Evolutionary conservation across 37 sponge, comb jelly and placozoan species (phyloP).

Genomic region (Petrosia ficiformis): DNA sequence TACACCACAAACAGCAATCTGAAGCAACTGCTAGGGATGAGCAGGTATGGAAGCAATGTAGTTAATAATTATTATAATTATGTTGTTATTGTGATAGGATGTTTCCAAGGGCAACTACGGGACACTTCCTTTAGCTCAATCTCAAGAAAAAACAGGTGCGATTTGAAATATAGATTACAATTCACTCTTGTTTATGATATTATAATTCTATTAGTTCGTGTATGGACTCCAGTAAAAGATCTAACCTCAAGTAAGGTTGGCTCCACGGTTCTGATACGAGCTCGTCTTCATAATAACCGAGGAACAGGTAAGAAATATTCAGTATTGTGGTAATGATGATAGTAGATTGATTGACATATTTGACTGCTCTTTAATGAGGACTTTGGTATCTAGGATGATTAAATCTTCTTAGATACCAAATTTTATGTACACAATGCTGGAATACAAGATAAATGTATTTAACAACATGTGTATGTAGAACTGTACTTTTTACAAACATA

Average conservation of each 20-base stretch:
- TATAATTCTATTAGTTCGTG: constrained; percentile 71
- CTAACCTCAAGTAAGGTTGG: constrained; percentile 57
- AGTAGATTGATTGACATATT: no score
- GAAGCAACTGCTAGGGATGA: constrained; percentile 61
- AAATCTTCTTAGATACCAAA: no score
- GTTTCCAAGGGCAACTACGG: constrained; percentile 77
- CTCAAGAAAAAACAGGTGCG: constrained; percentile 68
- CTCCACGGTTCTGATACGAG: constrained; percentile 77
- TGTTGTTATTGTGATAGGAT: constrained; percentile 41
- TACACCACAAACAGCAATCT: constrained; percentile 36
- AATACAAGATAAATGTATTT: no score
- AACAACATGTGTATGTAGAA: no score
- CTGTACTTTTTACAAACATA: no score
- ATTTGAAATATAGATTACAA: no score
- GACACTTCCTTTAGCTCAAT: constrained; percentile 54
- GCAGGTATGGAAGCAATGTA: constrained; percentile 26
- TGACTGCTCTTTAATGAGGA: no score
- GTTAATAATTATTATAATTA: background rate
- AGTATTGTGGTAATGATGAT: background rate
- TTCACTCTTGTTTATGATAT: no score
- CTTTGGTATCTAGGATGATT: no score
- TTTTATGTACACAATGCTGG: no score
- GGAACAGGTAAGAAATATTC: constrained; percentile 76
- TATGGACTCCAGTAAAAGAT: constrained; percentile 70
- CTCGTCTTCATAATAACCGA: constrained; percentile 78